These are phyloP conservation scores for Stictonetta naevosa DNA, from an alignment of 2,113 vertebrate genomes.

Conservation along the genomic window DNA sequence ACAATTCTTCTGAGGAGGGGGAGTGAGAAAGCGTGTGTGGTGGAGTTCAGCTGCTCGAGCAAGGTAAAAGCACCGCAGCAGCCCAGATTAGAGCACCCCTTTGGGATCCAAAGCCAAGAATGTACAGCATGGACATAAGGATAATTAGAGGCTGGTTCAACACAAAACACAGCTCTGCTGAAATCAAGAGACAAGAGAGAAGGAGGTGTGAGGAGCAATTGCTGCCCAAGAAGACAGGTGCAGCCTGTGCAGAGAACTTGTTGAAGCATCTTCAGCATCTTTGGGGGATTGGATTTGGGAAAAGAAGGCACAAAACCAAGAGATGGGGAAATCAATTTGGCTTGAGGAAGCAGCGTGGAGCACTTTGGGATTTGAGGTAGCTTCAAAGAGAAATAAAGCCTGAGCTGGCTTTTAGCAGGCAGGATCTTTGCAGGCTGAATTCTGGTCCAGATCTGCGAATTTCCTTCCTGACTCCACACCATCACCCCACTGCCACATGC, in stretches of 20 bases:
- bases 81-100: not conserved
- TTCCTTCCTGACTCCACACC: not conserved
- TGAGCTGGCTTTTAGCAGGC: not conserved
- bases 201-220: not conserved
- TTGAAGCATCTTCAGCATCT: not conserved
- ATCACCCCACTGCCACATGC: not conserved
- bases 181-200: not conserved
- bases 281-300: not conserved
- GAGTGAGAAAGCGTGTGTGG: too few relatives aligned
- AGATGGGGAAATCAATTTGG: not conserved
- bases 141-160: not conserved
- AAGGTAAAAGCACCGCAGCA: too few relatives aligned
- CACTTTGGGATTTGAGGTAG: not conserved
- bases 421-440: not conserved
- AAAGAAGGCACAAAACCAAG: not conserved
- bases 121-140: not conserved
- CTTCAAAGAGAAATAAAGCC: not conserved
- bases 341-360: not conserved
- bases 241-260: not conserved
- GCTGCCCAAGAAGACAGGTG: not conserved
- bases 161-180: not conserved
- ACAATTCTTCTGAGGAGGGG: too few relatives aligned
- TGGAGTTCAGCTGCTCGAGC: too few relatives aligned
- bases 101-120: not conserved
- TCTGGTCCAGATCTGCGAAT: not conserved